Evolutionary conservation across 1,140 invertebrate species (phyloP), one percentile per base, ranked within the genome.

Genomic region (Aphis craccivora): DNA sequence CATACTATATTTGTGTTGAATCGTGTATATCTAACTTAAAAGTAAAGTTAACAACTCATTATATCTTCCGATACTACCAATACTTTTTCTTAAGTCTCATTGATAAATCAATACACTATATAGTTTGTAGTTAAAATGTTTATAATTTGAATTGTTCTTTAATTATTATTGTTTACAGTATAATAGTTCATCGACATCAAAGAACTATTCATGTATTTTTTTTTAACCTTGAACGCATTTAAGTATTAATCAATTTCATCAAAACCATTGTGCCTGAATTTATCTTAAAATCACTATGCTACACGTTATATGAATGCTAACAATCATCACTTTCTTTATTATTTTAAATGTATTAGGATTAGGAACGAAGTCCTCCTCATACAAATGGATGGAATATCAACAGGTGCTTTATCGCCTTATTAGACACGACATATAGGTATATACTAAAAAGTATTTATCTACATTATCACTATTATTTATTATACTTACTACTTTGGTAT

Each of bases 291-390:
- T 76, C 60, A n/a, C 30, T n/a, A n/a, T 18, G 14, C 60, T 76
- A n/a, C 30, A 11, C 14, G 60, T 76, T 76, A n/a, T 76, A 6
- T 76, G 9, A 18, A 5, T 76, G 4, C 14, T n/a, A 76, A 76
- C 14, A n/a, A 76, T 76, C 18, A 18, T 76, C 14, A 76, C 60
- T n/a, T 76, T 76, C 30, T 18, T 76, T 35, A 76, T 76, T 35
- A 76, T n/a, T 76, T 67, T 76, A 76, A n/a, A 76, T n/a, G 14
- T 76, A 76, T n/a, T 76, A 67, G n/a, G 60, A 67, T n/a, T 76
- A 67, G n/a, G 60, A 67, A 30, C 9, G 14, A 76, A 76, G n/a
- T n/a, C 30, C n/a, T 76, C 14, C 11, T 18, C 11, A 18, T 67
- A n/a, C 60, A 76, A 76, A 76, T 76, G 1, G 60, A 76, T 76